A percentile compares a stretch with the other conserved stretches of the same genome.
phyloP scores from a whole-genome alignment of 1,140 invertebrate species.

The Anastrepha ludens region DNA sequence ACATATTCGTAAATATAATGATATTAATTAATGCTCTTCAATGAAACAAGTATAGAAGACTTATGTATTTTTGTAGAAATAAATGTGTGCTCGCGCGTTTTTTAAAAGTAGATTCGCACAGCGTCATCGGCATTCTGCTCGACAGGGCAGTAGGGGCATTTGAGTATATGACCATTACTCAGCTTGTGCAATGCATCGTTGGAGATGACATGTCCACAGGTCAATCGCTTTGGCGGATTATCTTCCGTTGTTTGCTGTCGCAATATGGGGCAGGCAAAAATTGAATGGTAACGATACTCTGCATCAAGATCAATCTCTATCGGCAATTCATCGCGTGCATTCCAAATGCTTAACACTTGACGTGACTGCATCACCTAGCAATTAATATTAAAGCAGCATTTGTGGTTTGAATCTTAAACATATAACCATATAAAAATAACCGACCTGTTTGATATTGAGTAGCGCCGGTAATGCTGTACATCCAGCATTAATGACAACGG shows the following conservation, averaged over 20 bases:
- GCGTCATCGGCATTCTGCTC: constrained; percentile 96
- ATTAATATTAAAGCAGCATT: no score
- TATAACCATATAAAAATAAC: neutral
- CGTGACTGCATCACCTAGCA: constrained; percentile 87
- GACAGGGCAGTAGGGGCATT: constrained; percentile 98
- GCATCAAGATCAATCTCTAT: constrained; percentile 91
- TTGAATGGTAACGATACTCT: constrained; percentile 90
- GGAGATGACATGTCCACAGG: constrained; percentile 99
- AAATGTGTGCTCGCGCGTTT: neutral
- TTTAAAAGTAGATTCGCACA: constrained; percentile 92
- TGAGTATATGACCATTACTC: constrained; percentile 95
- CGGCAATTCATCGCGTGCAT: constrained; percentile 95
- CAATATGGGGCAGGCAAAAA: constrained; percentile 98
- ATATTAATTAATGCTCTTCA: constrained; percentile 1
- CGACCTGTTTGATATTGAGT: constrained; percentile 93
- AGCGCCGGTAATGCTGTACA: constrained; percentile 94
- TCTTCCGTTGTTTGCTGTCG: constrained; percentile 96
- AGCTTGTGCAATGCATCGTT: constrained; percentile 97
- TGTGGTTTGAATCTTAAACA: neutral
- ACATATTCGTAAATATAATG: constrained; percentile 17
- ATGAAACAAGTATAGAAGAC: neutral
- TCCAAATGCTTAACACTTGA: constrained; percentile 96
- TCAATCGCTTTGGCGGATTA: constrained; percentile 97
- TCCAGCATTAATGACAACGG: constrained; percentile 89
- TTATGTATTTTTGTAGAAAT: neutral